Evolutionary conservation across 2,113 vertebrate species (phyloP), one percentile per base, ranked within the genome.

Genomic region (Riparia riparia): DNA sequence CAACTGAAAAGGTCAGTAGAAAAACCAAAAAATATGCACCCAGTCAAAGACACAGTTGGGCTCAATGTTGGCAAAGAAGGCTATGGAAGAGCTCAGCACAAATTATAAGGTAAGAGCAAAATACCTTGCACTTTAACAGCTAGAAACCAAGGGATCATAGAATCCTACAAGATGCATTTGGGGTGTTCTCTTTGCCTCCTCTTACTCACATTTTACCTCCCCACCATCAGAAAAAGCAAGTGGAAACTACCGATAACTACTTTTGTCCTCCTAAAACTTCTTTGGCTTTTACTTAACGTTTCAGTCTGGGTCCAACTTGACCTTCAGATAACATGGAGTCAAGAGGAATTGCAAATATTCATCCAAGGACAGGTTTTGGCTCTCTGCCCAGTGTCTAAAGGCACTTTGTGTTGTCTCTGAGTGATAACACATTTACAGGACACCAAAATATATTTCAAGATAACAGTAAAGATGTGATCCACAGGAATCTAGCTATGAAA

Each of bases 281-380:
- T 87, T 73, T 84, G 69, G 71, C 78, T 53, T 78, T 61, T 22
- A 87, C 61, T 93, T 86, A 93, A 82, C 1, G 0, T 39, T 90
- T 82, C 45, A 66, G 86, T 45, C 37, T 60, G 57, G 32, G 65
- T 68, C 79, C 0, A 0, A 58, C 82, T 91, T 95, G 95, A 89
- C 94, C 95, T 97, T 97, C 89, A 94, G 89, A 96, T 96, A 94
- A 34, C 57, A 66, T 21, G 19, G 82, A 96, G 61, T 94, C 88
- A 89, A 87, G 74, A 96, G 45, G 56, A 96, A 92, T 71, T 39
- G 80, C 81, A 84, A 76, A 82, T 86, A 82, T 39, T 93, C 53
- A 93, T 64, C 61, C 95, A 96, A 96, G 92, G 92, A 84, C 72
- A 90, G 56, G 60, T 61, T 90, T 81, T 97, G 97, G 95, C 86